Conservation (phyloP, 2,797 vertebrate genomes). For the Molothrus aeneus region DNA sequence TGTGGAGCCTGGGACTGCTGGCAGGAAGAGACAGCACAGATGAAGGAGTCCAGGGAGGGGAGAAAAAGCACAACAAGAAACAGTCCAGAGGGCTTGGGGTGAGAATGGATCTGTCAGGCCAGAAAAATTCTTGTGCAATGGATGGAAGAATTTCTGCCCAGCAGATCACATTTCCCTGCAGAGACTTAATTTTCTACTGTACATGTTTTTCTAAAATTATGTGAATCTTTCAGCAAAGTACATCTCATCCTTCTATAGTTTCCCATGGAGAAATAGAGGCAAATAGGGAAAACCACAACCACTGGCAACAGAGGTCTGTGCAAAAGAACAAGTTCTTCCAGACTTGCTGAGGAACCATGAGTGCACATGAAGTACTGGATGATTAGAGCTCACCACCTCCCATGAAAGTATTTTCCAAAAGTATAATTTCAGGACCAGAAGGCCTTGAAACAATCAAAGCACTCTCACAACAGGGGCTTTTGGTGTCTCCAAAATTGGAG, state of each 20-base stretch:
- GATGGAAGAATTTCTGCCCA: not conserved
- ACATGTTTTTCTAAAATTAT: not conserved
- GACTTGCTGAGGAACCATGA: not conserved
- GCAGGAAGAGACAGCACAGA: not conserved
- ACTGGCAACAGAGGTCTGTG: not conserved
- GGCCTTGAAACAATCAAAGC: not conserved
- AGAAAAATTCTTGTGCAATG: not conserved
- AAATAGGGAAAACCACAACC: not conserved
- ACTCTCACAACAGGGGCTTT: not conserved
- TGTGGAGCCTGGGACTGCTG: not conserved
- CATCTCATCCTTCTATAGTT: not conserved
- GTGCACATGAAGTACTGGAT: not conserved
- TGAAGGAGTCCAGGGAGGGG: not conserved
- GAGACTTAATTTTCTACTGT: not conserved
- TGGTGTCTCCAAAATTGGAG: not conserved
- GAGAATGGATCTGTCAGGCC: not conserved
- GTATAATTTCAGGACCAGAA: not conserved
- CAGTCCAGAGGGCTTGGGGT: not conserved
- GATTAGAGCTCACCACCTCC: not conserved
- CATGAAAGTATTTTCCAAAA: not conserved
- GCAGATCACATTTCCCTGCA: not conserved
- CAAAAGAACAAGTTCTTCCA: not conserved
- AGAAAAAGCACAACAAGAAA: not conserved
- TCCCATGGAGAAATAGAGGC: not conserved
- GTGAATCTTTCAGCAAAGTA: not conserved